Evolutionary conservation across 92 coral and sea anemone species (phyloP).

Genomic region (Palythoa grandiflora): DNA sequence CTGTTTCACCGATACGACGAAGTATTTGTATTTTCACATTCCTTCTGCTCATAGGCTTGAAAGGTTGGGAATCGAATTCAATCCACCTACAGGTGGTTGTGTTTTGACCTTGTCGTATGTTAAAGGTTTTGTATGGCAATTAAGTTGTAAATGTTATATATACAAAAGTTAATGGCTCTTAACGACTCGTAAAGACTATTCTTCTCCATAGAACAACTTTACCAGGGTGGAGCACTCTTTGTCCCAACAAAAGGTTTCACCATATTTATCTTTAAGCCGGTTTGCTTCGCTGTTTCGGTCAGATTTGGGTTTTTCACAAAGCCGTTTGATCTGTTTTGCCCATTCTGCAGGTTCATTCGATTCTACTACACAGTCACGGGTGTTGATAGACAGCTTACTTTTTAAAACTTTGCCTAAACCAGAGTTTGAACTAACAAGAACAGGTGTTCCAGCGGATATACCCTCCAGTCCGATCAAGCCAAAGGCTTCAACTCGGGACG

Average conservation of each 20-base stretch:
- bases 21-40: no score
- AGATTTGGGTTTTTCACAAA: neutral
- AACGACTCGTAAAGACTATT: no score
- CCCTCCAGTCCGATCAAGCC: constrained; percentile 2
- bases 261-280: neutral
- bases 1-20: no score
- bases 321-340: neutral
- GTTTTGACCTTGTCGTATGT: no score
- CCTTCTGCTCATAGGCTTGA: no score
- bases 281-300: neutral
- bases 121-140: no score
- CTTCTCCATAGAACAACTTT: neutral
- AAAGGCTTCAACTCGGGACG: neutral
- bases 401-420: neutral
- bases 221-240: neutral
- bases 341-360: neutral
- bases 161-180: no score
- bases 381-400: neutral
- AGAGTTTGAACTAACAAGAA: neutral
- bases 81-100: no score
- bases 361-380: neutral
- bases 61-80: no score
- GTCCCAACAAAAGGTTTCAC: neutral
- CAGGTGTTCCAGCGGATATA: neutral
- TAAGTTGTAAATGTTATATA: no score